Conservation (phyloP, 2,797 vertebrate species). For the Chanos chanos region DNA sequence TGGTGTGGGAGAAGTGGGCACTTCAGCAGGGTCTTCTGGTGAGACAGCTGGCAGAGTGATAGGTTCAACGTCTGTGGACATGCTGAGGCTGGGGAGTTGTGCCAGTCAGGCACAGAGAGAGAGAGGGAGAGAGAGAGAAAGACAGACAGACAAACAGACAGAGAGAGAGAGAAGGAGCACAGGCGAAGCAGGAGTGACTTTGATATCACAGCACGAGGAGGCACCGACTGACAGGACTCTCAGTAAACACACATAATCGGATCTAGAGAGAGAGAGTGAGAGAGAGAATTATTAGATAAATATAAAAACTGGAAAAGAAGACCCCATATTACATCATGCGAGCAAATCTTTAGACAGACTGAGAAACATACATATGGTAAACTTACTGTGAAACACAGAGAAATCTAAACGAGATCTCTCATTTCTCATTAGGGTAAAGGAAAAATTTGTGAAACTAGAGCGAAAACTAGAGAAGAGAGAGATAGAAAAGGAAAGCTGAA, state of each 20-base stretch:
- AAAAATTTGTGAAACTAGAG: not conserved
- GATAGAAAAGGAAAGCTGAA: slow-evolving; percentile 3
- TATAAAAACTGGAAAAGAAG: not conserved
- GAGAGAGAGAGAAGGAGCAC: not conserved
- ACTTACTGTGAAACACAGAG: no score
- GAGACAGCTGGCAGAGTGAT: slow-evolving; percentile 45
- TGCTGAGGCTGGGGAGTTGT: no score
- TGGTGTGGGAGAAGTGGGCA: slow-evolving; percentile 23
- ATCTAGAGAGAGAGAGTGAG: slow-evolving; percentile 35
- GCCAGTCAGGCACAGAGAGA: slow-evolving; percentile 56
- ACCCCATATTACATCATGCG: not conserved
- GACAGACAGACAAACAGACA: slow-evolving; percentile 19
- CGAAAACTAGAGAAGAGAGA: not conserved
- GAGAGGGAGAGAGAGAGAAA: slow-evolving; percentile 24
- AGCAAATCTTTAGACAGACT: no score
- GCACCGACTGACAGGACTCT: slow-evolving; percentile 37
- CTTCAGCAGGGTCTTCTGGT: slow-evolving; percentile 56
- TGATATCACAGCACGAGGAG: not conserved
- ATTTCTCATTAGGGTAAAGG: not conserved
- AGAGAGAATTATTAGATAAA: no score
- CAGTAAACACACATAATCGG: slow-evolving; percentile 68
- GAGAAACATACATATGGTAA: no score
- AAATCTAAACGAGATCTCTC: not conserved
- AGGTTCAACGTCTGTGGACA: slow-evolving; percentile 83
- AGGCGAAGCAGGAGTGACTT: slow-evolving; percentile 1